Conservation (phyloP, 2,113 vertebrate genomes). For the Monopterus albus region DNA sequence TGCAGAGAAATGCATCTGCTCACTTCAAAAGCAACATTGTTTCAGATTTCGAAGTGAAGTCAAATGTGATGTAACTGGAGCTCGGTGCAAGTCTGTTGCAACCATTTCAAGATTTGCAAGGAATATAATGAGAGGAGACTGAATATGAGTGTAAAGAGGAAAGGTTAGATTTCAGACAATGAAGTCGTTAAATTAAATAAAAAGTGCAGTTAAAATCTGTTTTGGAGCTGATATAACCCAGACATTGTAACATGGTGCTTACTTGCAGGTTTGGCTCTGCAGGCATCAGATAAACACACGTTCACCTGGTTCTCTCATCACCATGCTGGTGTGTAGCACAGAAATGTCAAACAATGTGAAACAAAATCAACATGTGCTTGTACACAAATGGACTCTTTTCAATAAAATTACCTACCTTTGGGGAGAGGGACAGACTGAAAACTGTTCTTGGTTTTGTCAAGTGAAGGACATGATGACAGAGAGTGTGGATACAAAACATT, state of each 20-base stretch:
- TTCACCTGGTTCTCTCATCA: conserved; percentile 32
- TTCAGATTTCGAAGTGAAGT: conserved; percentile 28
- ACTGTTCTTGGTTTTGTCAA: conserved; percentile 27
- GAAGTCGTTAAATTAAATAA: background rate
- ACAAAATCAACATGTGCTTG: conserved; percentile 46
- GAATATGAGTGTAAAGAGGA: background rate
- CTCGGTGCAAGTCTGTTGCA: conserved; percentile 7
- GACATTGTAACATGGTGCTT: conserved; percentile 3
- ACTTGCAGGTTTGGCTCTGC: conserved; percentile 36
- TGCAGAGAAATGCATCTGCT: conserved; percentile 24
- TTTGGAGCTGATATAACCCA: conserved; percentile 13
- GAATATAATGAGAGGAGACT: background rate
- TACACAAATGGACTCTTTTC: conserved; percentile 24
- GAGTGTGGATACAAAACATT: conserved; percentile 9
- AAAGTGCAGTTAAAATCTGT: background rate
- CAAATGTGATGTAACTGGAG: conserved; percentile 19
- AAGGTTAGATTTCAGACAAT: background rate
- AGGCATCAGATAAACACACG: conserved; percentile 45
- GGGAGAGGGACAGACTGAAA: conserved; percentile 8
- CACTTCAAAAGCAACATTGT: conserved; percentile 50
- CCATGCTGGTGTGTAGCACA: conserved; percentile 25
- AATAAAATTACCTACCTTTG: conserved; percentile 11
- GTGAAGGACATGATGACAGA: conserved; percentile 15
- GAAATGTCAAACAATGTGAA: conserved; percentile 61
- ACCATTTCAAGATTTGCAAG: background rate